A percentile compares a stretch with the other conserved stretches of the same genome.
Conservation (phyloP, 2,797 vertebrate species). For the Pogoniulus pusillus region DNA sequence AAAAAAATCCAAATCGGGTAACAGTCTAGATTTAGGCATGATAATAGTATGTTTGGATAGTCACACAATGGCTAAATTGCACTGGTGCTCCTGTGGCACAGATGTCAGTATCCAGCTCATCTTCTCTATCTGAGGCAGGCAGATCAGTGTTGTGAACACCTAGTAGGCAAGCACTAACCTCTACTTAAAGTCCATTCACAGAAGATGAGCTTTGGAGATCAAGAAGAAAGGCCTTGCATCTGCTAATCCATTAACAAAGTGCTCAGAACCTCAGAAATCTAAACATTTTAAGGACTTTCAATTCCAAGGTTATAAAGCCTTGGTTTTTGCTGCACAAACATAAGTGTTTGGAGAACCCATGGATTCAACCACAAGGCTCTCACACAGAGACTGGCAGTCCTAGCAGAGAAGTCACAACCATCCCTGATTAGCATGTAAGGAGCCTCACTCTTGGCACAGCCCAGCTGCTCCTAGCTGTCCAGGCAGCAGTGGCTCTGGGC, state of each 20-base stretch:
- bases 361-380: not conserved
- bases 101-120: not conserved
- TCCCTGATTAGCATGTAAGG: not conserved
- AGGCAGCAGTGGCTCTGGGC: not conserved
- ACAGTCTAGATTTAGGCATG: conserved; percentile 29
- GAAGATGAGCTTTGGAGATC: not conserved
- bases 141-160: not conserved
- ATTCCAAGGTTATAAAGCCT: not conserved
- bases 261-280: not conserved
- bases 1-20: conserved; percentile 39
- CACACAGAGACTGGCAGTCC: not conserved
- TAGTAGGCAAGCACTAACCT: not conserved
- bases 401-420: not conserved
- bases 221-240: not conserved
- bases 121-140: not conserved
- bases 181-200: not conserved
- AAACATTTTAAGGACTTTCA: not conserved
- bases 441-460: not conserved
- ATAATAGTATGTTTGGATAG: not conserved
- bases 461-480: not conserved
- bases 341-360: not conserved
- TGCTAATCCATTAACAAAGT: not conserved
- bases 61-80: conserved; percentile 10
- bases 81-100: not conserved
- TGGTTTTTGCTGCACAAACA: not conserved